Evolutionary conservation across 2,113 vertebrate species (phyloP).

Genomic region (Pedetes capensis): DNA sequence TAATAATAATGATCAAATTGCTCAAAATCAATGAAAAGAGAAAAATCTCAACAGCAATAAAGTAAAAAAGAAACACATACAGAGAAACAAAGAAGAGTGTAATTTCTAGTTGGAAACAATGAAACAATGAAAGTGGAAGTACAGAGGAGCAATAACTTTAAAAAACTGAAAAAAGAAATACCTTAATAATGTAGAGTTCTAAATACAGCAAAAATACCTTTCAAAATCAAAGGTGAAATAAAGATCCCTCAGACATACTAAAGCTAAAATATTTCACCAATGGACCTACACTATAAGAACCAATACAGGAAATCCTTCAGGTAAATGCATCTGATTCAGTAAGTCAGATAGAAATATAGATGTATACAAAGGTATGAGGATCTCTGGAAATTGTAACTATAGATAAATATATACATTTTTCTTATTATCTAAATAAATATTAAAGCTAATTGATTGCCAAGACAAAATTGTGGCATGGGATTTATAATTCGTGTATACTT

Average conservation of each 20-base stretch:
- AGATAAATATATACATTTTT: background rate
- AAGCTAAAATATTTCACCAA: slow-evolving; percentile 1
- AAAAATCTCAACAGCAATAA: background rate
- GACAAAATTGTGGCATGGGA: background rate
- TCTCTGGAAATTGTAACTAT: background rate
- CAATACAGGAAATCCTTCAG: no score
- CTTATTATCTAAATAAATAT: slow-evolving; percentile 38
- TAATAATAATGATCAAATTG: background rate
- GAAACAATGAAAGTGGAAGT: slow-evolving; percentile 1
- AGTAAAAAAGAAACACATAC: background rate
- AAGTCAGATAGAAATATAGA: background rate
- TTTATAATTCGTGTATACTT: background rate
- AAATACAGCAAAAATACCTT: background rate
- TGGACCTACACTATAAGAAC: background rate
- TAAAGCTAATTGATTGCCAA: slow-evolving; percentile 2
- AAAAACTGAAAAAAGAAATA: slow-evolving; percentile 1
- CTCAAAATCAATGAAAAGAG: background rate
- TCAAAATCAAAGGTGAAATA: slow-evolving; percentile 35
- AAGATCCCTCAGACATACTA: slow-evolving; percentile 1
- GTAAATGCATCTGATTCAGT: background rate
- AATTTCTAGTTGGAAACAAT: background rate
- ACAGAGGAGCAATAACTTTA: background rate
- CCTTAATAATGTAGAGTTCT: background rate
- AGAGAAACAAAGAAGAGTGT: background rate
- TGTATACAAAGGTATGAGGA: background rate